phyloP scores from a whole-genome alignment of 2,113 vertebrate species.

The Phyllopteryx taeniolatus region DNA sequence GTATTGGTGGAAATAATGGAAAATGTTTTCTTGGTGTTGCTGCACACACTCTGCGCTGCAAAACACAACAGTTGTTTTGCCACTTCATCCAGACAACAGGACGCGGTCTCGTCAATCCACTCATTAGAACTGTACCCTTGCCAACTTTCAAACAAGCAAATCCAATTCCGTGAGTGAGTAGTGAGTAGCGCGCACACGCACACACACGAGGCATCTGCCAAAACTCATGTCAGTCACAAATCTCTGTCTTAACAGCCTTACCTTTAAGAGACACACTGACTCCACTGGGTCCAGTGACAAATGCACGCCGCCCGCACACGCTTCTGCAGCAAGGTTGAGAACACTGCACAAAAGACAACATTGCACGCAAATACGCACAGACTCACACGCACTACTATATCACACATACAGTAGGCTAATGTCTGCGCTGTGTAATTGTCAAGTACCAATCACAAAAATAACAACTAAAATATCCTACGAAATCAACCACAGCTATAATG shows the following conservation, averaged over 20 bases:
- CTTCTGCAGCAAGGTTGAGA: neutral
- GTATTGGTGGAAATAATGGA: no score
- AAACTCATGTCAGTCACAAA: constrained; percentile 62
- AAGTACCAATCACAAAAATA: constrained; percentile 7
- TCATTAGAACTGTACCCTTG: constrained; percentile 23
- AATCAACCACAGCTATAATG: neutral
- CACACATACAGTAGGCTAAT: neutral
- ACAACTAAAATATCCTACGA: no score
- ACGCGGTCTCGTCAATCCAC: constrained; percentile 32
- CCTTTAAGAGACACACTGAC: constrained; percentile 72
- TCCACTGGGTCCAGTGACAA: constrained; percentile 56
- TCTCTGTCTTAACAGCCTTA: constrained; percentile 60
- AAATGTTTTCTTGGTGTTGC: no score
- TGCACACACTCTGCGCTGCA: no score
- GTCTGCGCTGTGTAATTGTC: neutral
- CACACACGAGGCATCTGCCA: constrained; percentile 44
- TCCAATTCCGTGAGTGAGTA: neutral
- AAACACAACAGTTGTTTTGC: constrained; percentile 14
- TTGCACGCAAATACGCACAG: constrained; percentile 23
- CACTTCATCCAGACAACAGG: constrained; percentile 33
- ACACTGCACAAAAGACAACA: constrained; percentile 13
- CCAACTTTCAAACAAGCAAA: constrained; percentile 18
- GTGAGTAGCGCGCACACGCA: constrained; percentile 4
- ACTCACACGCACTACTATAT: constrained; percentile 23
- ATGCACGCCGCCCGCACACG: constrained; percentile 45